Evolutionary conservation across 2,888 invertebrate genomes (phyloP).

Genomic region (Abscondita cerata): DNA sequence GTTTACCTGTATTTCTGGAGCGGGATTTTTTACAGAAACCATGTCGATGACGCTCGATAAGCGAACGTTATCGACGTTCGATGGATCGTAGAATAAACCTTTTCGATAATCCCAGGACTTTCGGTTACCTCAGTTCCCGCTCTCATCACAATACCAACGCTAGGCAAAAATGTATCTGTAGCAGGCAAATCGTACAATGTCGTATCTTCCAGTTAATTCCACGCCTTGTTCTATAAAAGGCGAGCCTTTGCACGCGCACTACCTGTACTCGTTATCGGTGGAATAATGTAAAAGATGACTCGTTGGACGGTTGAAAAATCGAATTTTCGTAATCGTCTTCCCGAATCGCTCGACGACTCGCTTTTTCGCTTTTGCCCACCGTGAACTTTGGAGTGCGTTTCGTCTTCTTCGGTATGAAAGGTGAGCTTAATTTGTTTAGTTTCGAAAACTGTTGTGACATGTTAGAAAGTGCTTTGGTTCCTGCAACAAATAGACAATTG

Average conservation of each 20-base stretch:
- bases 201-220: slow-evolving; percentile 51
- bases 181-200: slow-evolving; percentile 27
- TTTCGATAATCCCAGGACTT: no score
- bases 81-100: no score
- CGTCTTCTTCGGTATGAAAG: slow-evolving; percentile 65
- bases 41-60: slow-evolving; percentile 57
- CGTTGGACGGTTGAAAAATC: slow-evolving; percentile 55
- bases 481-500: slow-evolving; percentile 62
- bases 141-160: slow-evolving; percentile 70
- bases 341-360: slow-evolving; percentile 63
- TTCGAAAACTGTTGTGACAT: slow-evolving; percentile 89
- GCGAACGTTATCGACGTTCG: slow-evolving; percentile 56
- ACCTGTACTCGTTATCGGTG: slow-evolving; percentile 33
- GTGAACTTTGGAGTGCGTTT: slow-evolving; percentile 61
- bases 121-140: no score
- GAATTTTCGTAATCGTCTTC: slow-evolving; percentile 73
- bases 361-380: slow-evolving; percentile 59
- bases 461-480: slow-evolving; percentile 85
- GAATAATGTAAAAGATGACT: slow-evolving; percentile 42
- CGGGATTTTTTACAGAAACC: slow-evolving; percentile 50
- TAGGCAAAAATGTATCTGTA: slow-evolving; percentile 69
- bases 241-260: slow-evolving; percentile 12
- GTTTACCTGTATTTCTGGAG: slow-evolving; percentile 56
- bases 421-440: slow-evolving; percentile 74
- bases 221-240: slow-evolving; percentile 49